A percentile compares a stretch with the other conserved stretches of the same genome.
These are phyloP conservation scores for Montipora efflorescens DNA, from an alignment of 64 coral and sea anemone genomes.

Conservation along the genomic window DNA sequence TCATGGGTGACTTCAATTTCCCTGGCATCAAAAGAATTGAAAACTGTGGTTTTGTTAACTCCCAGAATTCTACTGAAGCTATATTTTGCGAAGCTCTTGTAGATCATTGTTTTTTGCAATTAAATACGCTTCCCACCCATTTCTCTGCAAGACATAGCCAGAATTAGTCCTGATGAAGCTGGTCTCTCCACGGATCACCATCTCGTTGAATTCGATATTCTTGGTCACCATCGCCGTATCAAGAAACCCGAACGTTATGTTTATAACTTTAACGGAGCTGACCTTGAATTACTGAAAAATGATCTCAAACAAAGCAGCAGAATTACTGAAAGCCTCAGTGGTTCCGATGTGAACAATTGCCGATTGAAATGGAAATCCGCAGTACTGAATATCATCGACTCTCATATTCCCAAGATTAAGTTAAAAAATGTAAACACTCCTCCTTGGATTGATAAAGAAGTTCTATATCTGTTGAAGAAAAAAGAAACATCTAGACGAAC, in stretches of 20 bases:
- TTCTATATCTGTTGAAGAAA: no score
- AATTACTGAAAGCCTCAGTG: slow-evolving; percentile 3
- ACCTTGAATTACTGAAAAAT: neutral
- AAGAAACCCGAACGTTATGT: slow-evolving; percentile 13
- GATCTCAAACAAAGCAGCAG: slow-evolving; percentile 21
- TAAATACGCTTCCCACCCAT: no score
- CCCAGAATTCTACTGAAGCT: no score
- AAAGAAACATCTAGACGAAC: no score
- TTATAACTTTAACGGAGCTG: slow-evolving; percentile 10
- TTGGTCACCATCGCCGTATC: neutral
- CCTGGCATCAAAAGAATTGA: no score
- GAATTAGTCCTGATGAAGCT: neutral
- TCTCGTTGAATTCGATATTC: neutral
- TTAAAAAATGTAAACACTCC: no score
- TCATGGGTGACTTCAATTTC: no score
- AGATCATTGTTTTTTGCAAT: no score
- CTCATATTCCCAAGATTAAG: neutral
- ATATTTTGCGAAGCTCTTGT: no score
- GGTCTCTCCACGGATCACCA: slow-evolving; percentile 7
- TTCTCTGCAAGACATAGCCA: neutral
- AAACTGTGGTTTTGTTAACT: no score
- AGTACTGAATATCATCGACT: neutral
- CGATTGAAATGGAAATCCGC: neutral
- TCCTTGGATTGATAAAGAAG: no score
- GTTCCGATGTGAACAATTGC: neutral